These are phyloP conservation scores for Trichogramma dendrolimi DNA, from an alignment of 2,888 invertebrate species.

Conservation along the genomic window DNA sequence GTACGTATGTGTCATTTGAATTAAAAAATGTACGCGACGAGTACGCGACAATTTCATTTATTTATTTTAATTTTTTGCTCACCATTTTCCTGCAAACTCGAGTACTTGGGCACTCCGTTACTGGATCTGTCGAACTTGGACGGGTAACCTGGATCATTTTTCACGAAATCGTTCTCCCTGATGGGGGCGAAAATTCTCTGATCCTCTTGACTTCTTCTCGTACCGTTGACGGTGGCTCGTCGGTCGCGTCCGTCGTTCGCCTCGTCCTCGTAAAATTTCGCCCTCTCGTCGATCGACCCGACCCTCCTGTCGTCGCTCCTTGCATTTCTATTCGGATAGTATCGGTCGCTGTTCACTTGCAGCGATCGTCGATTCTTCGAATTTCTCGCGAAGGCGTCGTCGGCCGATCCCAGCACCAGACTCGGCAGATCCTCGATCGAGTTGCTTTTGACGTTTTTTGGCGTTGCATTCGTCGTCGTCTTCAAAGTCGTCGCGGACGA, in stretches of 20 bases:
- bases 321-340: too few relatives aligned
- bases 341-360: conserved; percentile 52
- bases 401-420: conserved; percentile 37
- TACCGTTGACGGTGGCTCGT: background rate
- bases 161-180: conserved; percentile 26
- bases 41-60: too few relatives aligned
- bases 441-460: conserved; percentile 51
- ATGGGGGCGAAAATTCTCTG: conserved; percentile 19
- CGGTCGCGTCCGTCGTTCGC: background rate
- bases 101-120: background rate
- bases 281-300: conserved; percentile 18
- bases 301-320: background rate
- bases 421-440: conserved; percentile 55
- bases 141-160: conserved; percentile 24
- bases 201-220: conserved; percentile 5
- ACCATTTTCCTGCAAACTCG: conserved; percentile 6
- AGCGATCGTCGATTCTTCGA: conserved; percentile 64
- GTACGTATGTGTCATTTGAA: too few relatives aligned
- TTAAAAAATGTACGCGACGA: too few relatives aligned
- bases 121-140: conserved; percentile 15
- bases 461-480: background rate
- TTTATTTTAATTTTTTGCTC: background rate
- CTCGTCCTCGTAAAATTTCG: conserved; percentile 14
- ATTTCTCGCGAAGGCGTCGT: conserved; percentile 62
- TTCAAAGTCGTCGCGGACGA: background rate